A percentile compares a stretch with the other conserved stretches of the same genome.
Conservation (phyloP, 53 echinoderm and acorn worm genomes). For the Arbacia lixula region DNA sequence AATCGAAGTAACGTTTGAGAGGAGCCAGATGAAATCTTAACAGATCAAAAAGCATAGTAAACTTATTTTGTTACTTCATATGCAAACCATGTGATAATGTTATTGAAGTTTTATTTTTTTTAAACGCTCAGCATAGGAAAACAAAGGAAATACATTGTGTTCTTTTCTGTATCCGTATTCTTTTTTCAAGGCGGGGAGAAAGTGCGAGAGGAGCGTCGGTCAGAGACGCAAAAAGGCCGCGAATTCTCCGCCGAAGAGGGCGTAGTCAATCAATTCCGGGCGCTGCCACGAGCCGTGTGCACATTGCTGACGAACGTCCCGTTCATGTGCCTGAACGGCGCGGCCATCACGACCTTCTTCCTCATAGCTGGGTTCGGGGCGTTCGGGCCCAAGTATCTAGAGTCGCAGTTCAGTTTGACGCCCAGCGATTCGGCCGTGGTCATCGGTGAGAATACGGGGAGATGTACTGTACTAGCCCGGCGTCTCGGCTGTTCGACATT, state of each 20-base stretch:
- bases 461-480: no score
- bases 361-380: constrained; percentile 82
- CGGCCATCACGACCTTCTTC: constrained; percentile 75
- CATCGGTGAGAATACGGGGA: constrained; percentile 75
- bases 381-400: constrained; percentile 92
- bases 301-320: constrained; percentile 84
- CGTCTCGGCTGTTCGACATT: no score
- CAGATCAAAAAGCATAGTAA: no score
- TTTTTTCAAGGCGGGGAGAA: constrained; percentile 2
- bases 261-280: constrained; percentile 39
- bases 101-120: no score
- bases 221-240: constrained; percentile 31
- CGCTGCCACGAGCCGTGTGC: constrained; percentile 75
- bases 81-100: no score
- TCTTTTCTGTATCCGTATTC: neutral
- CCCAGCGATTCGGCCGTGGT: constrained; percentile 73
- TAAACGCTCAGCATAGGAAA: no score
- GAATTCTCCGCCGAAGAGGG: constrained; percentile 24
- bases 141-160: no score
- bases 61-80: no score
- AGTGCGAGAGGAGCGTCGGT: constrained; percentile 3
- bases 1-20: no score
- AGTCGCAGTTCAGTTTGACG: constrained; percentile 81
- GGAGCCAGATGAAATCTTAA: no score
- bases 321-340: constrained; percentile 77